Conservation (phyloP, 2,113 vertebrate species). For the Acanthochromis polyacanthus region DNA sequence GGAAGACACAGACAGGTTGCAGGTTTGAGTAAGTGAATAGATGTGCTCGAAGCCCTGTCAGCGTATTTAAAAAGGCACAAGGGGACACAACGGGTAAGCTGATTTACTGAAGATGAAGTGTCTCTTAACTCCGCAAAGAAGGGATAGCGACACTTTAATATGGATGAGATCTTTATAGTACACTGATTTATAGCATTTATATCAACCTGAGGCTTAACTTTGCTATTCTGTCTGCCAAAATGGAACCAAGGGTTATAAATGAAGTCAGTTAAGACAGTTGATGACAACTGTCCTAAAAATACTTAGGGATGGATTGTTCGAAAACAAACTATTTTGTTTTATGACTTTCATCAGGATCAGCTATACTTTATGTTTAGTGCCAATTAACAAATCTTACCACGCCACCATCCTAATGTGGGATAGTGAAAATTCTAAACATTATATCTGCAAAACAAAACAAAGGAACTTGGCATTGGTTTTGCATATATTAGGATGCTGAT, state of each 20-base stretch:
- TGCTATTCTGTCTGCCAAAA: background rate
- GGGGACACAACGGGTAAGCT: slow-evolving; percentile 21
- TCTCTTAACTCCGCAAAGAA: slow-evolving; percentile 16
- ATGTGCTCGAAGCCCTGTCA: slow-evolving; percentile 26
- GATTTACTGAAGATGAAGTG: slow-evolving; percentile 20
- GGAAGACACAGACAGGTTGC: slow-evolving; percentile 71
- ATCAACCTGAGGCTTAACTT: background rate
- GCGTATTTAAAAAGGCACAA: slow-evolving; percentile 42
- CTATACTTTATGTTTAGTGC: no score
- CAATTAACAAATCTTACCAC: no score
- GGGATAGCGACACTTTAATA: slow-evolving; percentile 30
- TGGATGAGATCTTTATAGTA: slow-evolving; percentile 11
- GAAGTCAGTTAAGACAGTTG: background rate
- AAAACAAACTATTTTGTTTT: no score
- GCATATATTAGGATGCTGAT: no score
- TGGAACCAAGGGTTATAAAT: background rate
- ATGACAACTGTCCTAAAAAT: no score
- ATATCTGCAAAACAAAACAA: background rate
- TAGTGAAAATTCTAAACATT: background rate
- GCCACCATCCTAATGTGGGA: no score
- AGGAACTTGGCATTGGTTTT: no score
- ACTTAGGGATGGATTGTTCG: no score
- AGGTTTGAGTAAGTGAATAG: slow-evolving; percentile 57
- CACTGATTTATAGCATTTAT: background rate
- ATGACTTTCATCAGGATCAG: no score